A percentile compares a stretch with the other conserved stretches of the same genome.
Conservation (phyloP, 2,888 invertebrate genomes). For the Seira sanloemensis region DNA sequence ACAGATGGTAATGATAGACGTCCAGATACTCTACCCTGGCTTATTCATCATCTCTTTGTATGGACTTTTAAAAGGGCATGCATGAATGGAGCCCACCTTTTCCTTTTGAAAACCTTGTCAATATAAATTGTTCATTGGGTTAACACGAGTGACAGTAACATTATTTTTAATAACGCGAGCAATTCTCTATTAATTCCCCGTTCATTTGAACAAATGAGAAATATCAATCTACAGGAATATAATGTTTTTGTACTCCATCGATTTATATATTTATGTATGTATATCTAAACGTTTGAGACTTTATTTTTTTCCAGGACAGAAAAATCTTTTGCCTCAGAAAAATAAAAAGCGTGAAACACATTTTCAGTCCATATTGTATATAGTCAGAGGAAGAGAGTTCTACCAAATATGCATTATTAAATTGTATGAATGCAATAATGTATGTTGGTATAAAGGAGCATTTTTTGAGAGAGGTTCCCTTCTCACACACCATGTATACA, state of each 20-base stretch:
- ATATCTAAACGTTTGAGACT: background rate
- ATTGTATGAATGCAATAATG: constrained; percentile 50
- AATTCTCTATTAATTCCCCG: background rate
- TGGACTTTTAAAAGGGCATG: too few relatives aligned
- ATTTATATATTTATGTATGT: background rate
- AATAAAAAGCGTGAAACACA: background rate
- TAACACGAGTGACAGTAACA: background rate
- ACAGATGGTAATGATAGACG: too few relatives aligned
- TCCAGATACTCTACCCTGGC: too few relatives aligned
- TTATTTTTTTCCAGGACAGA: background rate
- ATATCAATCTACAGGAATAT: background rate
- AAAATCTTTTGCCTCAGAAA: background rate
- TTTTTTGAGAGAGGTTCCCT: constrained; percentile 8
- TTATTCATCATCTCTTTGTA: too few relatives aligned
- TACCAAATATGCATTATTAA: constrained; percentile 34
- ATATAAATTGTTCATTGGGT: too few relatives aligned
- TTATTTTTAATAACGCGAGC: background rate
- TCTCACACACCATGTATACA: constrained; percentile 34
- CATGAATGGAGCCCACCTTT: too few relatives aligned
- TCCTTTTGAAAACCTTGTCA: too few relatives aligned
- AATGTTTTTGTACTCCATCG: background rate
- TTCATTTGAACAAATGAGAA: background rate
- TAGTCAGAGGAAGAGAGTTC: background rate
- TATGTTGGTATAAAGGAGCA: constrained; percentile 38
- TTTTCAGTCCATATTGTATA: too few relatives aligned